Percentiles rank a stretch among this genome's conserved stretches.
Evolutionary conservation across 2,113 vertebrate genomes (phyloP).

Genomic region (Pseudolaguvia tuberculata): DNA sequence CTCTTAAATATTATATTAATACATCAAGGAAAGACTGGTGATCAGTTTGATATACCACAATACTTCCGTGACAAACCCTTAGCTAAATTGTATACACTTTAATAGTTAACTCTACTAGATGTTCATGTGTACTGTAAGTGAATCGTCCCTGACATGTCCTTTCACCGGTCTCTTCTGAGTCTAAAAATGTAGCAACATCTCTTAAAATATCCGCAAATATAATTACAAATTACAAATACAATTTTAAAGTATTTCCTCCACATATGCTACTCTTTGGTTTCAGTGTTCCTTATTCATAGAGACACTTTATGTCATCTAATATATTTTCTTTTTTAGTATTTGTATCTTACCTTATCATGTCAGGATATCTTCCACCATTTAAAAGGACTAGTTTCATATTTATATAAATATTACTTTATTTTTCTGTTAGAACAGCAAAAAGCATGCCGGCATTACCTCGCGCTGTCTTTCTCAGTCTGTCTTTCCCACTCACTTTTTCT

Average conservation of each 20-base stretch:
- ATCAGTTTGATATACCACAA: not conserved
- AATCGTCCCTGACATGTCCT: not conserved
- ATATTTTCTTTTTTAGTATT: slow-evolving; percentile 10
- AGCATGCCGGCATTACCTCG: slow-evolving; percentile 5
- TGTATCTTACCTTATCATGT: slow-evolving; percentile 35
- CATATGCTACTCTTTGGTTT: not conserved
- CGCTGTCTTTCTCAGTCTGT: slow-evolving; percentile 5
- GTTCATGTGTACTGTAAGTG: not conserved
- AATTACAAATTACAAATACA: too few relatives aligned
- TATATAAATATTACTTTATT: not conserved
- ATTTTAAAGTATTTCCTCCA: too few relatives aligned
- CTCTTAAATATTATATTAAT: too few relatives aligned
- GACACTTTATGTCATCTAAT: not conserved
- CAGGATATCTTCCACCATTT: not conserved
- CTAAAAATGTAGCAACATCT: not conserved
- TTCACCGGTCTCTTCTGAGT: not conserved
- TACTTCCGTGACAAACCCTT: not conserved
- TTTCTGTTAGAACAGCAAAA: not conserved
- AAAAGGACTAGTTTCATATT: not conserved
- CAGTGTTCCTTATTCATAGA: not conserved
- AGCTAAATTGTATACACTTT: not conserved
- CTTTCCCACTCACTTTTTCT: slow-evolving; percentile 24
- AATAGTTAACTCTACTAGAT: not conserved
- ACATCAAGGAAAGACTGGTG: not conserved
- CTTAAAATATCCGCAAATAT: too few relatives aligned